Evolutionary conservation across 2,113 vertebrate genomes (phyloP).

Genomic region (Corythornis cristatus): DNA sequence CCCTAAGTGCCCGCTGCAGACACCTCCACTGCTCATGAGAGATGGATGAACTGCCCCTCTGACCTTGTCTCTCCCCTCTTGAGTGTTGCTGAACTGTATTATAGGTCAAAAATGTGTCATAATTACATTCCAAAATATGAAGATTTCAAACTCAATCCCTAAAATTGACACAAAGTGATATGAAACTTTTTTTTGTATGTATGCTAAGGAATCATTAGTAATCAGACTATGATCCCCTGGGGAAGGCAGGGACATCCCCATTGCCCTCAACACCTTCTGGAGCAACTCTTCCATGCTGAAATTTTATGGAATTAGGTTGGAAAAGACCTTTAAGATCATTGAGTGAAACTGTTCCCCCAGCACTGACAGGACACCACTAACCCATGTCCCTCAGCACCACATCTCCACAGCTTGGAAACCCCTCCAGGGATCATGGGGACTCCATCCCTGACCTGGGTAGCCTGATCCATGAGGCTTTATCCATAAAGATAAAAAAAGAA

Average conservation of each 20-base stretch:
- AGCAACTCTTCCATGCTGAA: background rate
- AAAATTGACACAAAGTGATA: background rate
- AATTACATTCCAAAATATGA: background rate
- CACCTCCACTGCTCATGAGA: background rate
- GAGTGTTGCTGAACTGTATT: background rate
- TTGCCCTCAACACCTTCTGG: background rate
- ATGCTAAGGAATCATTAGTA: background rate
- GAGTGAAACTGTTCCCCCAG: background rate
- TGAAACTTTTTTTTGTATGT: background rate
- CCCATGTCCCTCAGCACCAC: background rate
- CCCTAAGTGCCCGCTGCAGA: background rate
- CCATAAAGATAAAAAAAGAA: background rate
- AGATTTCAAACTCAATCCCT: background rate
- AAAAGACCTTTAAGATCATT: background rate
- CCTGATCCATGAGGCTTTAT: background rate
- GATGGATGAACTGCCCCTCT: background rate
- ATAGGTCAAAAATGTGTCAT: background rate
- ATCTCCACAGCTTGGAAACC: background rate
- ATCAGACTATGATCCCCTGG: background rate
- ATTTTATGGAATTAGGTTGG: background rate
- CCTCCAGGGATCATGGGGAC: background rate
- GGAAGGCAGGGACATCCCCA: background rate
- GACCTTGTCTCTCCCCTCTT: background rate
- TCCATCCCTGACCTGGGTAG: background rate
- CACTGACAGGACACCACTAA: background rate